Evolutionary conservation across 2,113 vertebrate genomes (phyloP).

Genomic region (Epinephelus cyanopodus): DNA sequence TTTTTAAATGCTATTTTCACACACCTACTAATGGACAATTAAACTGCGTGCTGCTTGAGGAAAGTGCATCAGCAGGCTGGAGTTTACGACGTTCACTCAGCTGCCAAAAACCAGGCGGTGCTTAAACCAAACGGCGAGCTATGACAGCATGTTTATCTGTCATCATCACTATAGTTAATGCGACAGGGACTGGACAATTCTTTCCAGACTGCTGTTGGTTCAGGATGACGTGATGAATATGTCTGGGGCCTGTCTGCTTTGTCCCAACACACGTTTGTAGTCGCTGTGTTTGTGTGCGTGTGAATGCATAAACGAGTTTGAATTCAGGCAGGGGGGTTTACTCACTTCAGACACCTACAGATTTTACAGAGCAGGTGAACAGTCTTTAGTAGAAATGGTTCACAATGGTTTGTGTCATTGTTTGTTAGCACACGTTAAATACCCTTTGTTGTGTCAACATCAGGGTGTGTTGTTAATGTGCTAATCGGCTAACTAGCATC

Average conservation of each 20-base stretch:
- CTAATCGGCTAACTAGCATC: too few species aligned
- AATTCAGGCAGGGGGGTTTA: background rate
- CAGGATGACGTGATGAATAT: constrained; percentile 44
- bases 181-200: background rate
- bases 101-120: background rate
- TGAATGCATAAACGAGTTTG: background rate
- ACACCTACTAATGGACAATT: background rate
- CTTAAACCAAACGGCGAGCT: background rate
- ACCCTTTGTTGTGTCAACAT: too few species aligned
- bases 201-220: constrained; percentile 30
- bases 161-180: constrained; percentile 31
- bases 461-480: too few species aligned
- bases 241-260: constrained; percentile 49
- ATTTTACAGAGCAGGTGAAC: background rate
- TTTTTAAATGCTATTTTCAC: background rate
- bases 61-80: background rate
- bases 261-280: background rate
- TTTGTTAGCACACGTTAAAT: too few species aligned
- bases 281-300: constrained; percentile 9
- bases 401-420: too few species aligned
- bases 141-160: constrained; percentile 8
- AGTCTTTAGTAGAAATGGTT: too few species aligned
- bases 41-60: background rate
- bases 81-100: constrained; percentile 7
- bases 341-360: background rate